Evolutionary conservation across 37 sponge, comb jelly and placozoan species (phyloP).

Genomic region (Ianthella basta): DNA sequence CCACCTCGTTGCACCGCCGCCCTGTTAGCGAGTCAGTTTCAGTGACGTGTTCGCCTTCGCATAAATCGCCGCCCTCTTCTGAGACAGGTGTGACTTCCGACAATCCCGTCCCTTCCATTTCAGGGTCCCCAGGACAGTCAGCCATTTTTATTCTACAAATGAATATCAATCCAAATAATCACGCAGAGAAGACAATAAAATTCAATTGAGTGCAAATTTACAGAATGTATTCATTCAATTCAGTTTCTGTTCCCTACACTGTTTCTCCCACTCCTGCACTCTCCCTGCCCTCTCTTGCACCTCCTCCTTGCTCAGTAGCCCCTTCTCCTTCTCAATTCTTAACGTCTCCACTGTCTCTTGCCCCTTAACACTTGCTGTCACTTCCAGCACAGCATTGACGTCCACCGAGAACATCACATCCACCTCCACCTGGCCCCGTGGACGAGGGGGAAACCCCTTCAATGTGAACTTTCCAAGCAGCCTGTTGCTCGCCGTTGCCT

Average conservation of each 20-base stretch:
- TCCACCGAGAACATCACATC: conserved; percentile 81
- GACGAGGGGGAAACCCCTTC: conserved; percentile 80
- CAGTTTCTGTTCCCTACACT: conserved; percentile 69
- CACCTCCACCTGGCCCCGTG: conserved; percentile 75
- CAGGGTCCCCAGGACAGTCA: no score
- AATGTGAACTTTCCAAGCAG: conserved; percentile 82
- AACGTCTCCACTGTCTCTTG: conserved; percentile 68
- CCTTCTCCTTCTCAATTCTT: conserved; percentile 92
- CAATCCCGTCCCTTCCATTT: no score
- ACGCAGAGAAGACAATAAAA: no score
- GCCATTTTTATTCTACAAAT: no score
- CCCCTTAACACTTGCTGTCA: conserved; percentile 76
- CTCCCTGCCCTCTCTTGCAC: conserved; percentile 47
- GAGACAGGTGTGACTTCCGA: no score
- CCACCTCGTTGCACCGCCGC: no score
- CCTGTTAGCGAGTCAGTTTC: no score
- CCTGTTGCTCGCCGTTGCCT: conserved; percentile 69
- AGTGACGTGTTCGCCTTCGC: no score
- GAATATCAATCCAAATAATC: no score
- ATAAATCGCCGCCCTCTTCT: no score
- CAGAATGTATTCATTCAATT: no score
- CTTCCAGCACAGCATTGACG: conserved; percentile 88
- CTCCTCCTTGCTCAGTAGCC: conserved; percentile 73
- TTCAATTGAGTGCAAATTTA: no score
- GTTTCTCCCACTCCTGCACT: conserved; percentile 75